Evolutionary conservation across 1,140 invertebrate species (phyloP), one percentile per base, ranked within the genome.

Genomic region (Parasteatoda tepidariorum): DNA sequence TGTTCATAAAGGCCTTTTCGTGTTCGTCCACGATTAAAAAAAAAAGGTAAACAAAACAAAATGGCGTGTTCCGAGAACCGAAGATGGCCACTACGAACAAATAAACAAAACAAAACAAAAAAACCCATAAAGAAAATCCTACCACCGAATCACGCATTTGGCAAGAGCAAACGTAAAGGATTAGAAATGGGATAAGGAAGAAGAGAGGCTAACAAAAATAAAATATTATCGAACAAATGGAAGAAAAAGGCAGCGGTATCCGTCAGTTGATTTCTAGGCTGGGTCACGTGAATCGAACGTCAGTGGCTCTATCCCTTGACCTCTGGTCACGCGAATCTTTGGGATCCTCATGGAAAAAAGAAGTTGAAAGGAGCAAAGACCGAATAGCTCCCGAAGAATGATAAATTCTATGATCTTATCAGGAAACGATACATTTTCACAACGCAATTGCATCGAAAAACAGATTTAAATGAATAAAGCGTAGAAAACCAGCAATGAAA

Each of bases 261-360:
- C 34, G n/a, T 41, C 7, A 24, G 66, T 33, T 13, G 66, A 41
- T 26, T 68, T 68, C 41, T 30, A 30, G n/a, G 30, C 68, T n/a
- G 33, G 30, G 54, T 74, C 71, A 74, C 71, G 71, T 62, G 71
- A 74, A 57, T 61, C 26, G 54, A 33, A 74, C 71, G 71, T 74
- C 70, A 73, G 70, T 34, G 70, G 70, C 70, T 24, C 26, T 57
- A 74, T 33, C 55, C 55, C 71, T 74, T 74, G 71, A 74, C 71
- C 71, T 74, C 31, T 74, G 71, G 71, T 74, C 71, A 74, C 71
- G 71, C 68, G 68, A 71, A 31, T 71, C 28, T 48, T 30, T n/a
- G 18, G 61, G 54, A 61, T 61, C 71, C 9, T 18, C 18, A 13
- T 48, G 38, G 38, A 34, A 28, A 38, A 31, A 18, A 2, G 24